Percentiles rank a stretch among this genome's conserved stretches.
Conservation (phyloP, 23 tunicate species). For the Botrylloides violaceus region DNA sequence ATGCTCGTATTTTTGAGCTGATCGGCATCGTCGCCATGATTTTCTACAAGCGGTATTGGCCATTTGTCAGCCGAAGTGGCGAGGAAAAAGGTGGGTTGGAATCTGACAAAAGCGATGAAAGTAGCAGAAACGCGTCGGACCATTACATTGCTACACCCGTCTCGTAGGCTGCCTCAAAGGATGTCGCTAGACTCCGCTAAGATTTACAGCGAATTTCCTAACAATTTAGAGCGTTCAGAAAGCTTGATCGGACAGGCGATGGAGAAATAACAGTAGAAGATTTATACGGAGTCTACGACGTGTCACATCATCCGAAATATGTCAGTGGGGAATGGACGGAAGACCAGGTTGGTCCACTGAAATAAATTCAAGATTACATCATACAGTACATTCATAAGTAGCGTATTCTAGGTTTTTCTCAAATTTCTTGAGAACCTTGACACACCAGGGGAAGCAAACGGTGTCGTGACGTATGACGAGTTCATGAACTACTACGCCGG, state of each 20-base stretch:
- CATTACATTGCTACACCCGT: too few species aligned
- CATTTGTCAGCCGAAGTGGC: too few species aligned
- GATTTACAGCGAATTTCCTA: too few species aligned
- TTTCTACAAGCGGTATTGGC: too few species aligned
- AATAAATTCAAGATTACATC: neutral
- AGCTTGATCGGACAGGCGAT: slow-evolving; percentile 79
- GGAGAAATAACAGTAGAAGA: slow-evolving; percentile 82
- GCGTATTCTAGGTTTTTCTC: slow-evolving; percentile 26
- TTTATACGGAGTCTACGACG: slow-evolving; percentile 69
- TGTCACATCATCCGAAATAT: slow-evolving; percentile 69
- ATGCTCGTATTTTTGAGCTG: too few species aligned
- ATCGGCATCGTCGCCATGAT: too few species aligned
- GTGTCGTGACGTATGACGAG: slow-evolving; percentile 76
- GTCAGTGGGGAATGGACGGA: slow-evolving; percentile 83
- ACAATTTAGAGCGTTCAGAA: slow-evolving; percentile 43
- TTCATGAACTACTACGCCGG: slow-evolving; percentile 82
- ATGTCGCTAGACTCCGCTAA: too few species aligned
- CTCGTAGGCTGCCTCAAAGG: too few species aligned
- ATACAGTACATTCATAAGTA: too few species aligned
- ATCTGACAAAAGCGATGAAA: too few species aligned
- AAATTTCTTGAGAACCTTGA: slow-evolving; percentile 68
- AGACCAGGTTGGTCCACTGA: slow-evolving; percentile 32
- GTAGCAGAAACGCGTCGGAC: too few species aligned
- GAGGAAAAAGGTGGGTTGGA: too few species aligned
- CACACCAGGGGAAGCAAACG: slow-evolving; percentile 67